Conservation (phyloP, 2,113 vertebrate genomes). For the Onychostruthus taczanowskii region DNA sequence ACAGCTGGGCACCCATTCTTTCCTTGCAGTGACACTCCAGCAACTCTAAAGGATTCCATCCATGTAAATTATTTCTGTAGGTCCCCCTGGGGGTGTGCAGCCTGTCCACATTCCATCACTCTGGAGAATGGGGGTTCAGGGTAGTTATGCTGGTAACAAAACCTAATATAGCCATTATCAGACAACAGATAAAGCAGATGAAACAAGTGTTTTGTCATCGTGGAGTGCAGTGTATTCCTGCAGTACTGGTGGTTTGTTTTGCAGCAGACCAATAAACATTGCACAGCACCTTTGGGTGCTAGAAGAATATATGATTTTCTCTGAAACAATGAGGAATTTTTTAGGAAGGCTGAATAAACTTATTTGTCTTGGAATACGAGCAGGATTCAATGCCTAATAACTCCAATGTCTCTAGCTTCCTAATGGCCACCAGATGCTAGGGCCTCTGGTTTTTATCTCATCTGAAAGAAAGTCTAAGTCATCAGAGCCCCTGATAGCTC, state of each 20-base stretch:
- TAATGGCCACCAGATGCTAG: slow-evolving; percentile 29
- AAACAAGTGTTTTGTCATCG: neutral
- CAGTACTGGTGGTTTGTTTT: neutral
- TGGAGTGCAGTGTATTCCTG: neutral
- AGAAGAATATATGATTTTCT: neutral
- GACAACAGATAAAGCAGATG: neutral
- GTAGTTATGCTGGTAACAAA: neutral
- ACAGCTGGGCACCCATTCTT: neutral
- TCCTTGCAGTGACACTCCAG: neutral
- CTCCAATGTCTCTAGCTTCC: neutral
- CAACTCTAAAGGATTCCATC: neutral
- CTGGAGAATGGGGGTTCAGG: neutral
- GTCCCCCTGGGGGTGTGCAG: neutral
- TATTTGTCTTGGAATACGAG: neutral
- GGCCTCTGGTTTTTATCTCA: slow-evolving; percentile 3
- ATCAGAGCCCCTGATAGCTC: neutral
- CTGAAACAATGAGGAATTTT: neutral
- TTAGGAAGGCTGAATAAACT: neutral
- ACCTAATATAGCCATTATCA: neutral
- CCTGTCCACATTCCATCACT: neutral
- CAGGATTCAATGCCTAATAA: neutral
- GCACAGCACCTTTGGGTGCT: neutral
- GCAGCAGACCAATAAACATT: neutral
- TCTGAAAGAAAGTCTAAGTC: slow-evolving; percentile 1
- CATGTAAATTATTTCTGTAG: neutral